Evolutionary conservation across 1,140 invertebrate species (phyloP).

Genomic region (Diorhabda sublineata): DNA sequence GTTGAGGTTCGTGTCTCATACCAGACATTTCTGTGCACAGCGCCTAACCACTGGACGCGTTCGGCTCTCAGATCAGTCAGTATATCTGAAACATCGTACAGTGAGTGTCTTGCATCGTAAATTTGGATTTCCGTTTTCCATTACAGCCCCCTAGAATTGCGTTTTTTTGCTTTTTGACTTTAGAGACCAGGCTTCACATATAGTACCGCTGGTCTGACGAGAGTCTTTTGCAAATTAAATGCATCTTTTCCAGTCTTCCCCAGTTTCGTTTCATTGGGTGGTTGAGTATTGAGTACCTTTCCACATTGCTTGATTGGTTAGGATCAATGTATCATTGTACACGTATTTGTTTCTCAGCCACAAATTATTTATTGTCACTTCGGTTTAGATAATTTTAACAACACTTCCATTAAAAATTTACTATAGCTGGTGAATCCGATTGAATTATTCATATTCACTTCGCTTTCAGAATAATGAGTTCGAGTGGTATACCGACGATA

Average conservation of each 20-base stretch:
- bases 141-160: too few species aligned
- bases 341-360: neutral
- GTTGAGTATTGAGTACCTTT: too few species aligned
- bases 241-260: neutral
- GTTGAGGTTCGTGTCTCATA: too few species aligned
- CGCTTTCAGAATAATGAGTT: constrained; percentile 45
- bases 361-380: neutral
- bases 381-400: neutral
- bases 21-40: too few species aligned
- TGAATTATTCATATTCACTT: neutral
- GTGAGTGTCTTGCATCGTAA: too few species aligned
- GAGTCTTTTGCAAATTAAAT: neutral
- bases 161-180: neutral
- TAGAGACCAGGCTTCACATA: neutral
- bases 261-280: too few species aligned
- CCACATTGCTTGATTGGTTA: neutral
- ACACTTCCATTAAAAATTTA: neutral
- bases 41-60: too few species aligned
- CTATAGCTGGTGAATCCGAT: too few species aligned
- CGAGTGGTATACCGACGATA: constrained; percentile 63
- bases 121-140: too few species aligned
- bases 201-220: neutral
- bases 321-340: too few species aligned
- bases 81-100: too few species aligned
- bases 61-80: too few species aligned